phyloP scores from a whole-genome alignment of 2,113 vertebrate genomes.

The Myrmecophaga tridactyla region DNA sequence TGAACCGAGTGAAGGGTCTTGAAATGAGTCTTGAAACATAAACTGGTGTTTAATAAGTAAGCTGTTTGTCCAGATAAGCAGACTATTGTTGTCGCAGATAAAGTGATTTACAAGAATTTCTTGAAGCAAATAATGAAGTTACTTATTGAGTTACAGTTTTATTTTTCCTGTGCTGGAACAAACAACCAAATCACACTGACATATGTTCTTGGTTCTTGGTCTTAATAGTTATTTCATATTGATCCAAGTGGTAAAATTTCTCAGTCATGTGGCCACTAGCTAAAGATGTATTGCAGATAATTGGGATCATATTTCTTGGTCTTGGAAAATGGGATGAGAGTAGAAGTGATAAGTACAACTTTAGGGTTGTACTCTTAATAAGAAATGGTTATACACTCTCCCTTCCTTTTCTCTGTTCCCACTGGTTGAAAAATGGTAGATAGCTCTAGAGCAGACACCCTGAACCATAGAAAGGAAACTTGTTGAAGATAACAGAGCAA shows the following conservation, averaged over 20 bases:
- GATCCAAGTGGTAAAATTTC: neutral
- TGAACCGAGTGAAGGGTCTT: neutral
- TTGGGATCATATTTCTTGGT: neutral
- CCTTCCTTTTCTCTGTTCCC: neutral
- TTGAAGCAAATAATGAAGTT: too few relatives aligned
- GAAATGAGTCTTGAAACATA: neutral
- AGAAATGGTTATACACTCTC: neutral
- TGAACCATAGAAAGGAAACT: neutral
- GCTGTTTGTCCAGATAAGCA: slow-evolving; percentile 9
- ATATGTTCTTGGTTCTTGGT: neutral
- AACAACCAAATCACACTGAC: slow-evolving; percentile 37
- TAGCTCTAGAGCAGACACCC: neutral
- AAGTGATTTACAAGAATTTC: too few relatives aligned
- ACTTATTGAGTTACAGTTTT: neutral
- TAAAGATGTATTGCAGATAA: neutral
- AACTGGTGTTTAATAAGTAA: slow-evolving; percentile 9
- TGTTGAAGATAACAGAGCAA: neutral
- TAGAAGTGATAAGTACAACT: neutral
- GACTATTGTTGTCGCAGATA: neutral
- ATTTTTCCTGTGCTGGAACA: slow-evolving; percentile 13
- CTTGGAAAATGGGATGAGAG: neutral
- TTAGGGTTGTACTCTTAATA: neutral
- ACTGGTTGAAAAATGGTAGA: neutral
- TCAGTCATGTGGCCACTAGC: neutral
- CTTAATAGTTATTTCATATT: neutral